These are phyloP conservation scores for Dendrocincla tyrannina DNA, from an alignment of 2,797 vertebrate species.

Conservation along the genomic window DNA sequence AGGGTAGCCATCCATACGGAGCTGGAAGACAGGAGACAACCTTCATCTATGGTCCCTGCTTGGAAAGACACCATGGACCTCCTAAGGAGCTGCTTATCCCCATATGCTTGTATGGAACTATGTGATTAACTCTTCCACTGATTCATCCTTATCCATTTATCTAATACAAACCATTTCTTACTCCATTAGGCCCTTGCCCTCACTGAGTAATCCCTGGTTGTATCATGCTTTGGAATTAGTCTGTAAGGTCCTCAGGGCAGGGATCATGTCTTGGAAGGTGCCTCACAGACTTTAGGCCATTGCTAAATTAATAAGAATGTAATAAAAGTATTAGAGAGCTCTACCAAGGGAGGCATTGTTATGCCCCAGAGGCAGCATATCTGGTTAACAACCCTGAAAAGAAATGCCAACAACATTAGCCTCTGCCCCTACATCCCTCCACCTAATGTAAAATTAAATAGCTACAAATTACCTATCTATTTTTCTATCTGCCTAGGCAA, in stretches of 20 bases:
- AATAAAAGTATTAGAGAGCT: conserved; percentile 67
- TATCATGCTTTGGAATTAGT: conserved; percentile 62
- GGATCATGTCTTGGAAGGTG: conserved; percentile 63
- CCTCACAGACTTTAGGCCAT: conserved; percentile 58
- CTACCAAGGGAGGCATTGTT: conserved; percentile 47
- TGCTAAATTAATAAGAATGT: conserved; percentile 66
- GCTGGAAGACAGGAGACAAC: not conserved
- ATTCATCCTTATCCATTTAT: conserved; percentile 62
- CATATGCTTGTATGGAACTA: not conserved
- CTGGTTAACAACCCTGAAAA: conserved; percentile 71
- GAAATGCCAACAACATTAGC: conserved; percentile 69
- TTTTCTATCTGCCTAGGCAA: conserved; percentile 68
- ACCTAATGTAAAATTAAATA: conserved; percentile 70
- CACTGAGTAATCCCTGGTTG: conserved; percentile 44
- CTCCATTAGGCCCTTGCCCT: conserved; percentile 55
- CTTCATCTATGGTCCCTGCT: not conserved
- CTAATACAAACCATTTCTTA: conserved; percentile 54
- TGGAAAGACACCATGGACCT: not conserved
- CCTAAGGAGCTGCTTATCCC: not conserved
- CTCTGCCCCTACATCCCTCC: conserved; percentile 66
- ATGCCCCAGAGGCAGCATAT: conserved; percentile 65
- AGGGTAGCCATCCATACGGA: not conserved
- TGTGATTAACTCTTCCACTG: conserved; percentile 41
- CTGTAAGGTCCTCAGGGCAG: conserved; percentile 58
- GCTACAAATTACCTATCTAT: conserved; percentile 70